Evolutionary conservation across 2,113 vertebrate species (phyloP).

Genomic region (Notechis scutatus): DNA sequence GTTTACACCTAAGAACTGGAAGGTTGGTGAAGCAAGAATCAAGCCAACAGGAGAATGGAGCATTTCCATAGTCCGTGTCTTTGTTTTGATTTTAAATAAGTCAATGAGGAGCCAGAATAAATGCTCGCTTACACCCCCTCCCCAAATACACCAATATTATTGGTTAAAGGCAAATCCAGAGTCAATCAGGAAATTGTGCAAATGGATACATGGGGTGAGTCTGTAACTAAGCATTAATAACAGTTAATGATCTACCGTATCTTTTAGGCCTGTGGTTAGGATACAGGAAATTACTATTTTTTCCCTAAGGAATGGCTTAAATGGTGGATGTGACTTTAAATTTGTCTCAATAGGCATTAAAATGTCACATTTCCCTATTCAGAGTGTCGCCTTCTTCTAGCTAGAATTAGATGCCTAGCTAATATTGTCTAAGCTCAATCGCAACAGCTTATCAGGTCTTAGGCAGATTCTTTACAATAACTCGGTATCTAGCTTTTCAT

Average conservation of each 20-base stretch:
- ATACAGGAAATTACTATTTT: background rate
- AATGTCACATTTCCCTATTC: background rate
- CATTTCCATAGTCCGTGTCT: background rate
- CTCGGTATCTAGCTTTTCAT: background rate
- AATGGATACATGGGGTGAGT: background rate
- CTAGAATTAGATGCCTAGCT: background rate
- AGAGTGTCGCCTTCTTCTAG: background rate
- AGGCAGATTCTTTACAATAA: background rate
- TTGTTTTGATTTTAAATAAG: background rate
- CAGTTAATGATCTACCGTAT: background rate
- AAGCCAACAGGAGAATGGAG: background rate
- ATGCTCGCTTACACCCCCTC: background rate
- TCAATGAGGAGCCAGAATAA: background rate
- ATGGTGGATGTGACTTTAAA: background rate
- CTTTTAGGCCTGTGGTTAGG: background rate
- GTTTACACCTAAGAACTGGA: background rate
- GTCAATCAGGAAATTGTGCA: background rate
- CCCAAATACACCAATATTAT: background rate
- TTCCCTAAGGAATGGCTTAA: background rate
- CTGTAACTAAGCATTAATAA: background rate
- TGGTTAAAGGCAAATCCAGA: background rate
- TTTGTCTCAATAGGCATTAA: background rate
- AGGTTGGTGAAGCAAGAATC: background rate
- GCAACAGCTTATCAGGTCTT: background rate
- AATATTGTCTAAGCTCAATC: background rate